Conservation (phyloP, 2,888 invertebrate genomes). For the Coelopa pilipes region DNA sequence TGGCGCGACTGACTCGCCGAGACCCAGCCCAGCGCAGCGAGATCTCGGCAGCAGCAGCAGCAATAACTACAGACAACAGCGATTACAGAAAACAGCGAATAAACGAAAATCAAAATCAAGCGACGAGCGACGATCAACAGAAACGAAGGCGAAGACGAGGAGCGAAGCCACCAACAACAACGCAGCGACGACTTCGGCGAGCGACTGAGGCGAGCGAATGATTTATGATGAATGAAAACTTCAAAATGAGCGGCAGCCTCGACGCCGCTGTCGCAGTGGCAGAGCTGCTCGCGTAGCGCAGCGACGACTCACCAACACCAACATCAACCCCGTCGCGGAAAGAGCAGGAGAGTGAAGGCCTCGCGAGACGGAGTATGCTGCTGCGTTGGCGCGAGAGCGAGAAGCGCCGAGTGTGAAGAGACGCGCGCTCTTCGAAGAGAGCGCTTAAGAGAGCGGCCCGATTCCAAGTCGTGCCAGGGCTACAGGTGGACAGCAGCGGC, state of each 20-base stretch:
- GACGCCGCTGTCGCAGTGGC: conserved; percentile 26
- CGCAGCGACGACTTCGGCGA: conserved; percentile 37
- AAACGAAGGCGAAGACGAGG: no score
- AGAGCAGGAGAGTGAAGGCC: no score
- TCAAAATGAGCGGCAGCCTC: conserved; percentile 43
- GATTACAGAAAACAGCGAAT: conserved; percentile 37
- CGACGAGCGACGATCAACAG: no score
- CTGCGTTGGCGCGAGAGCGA: not conserved
- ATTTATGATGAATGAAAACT: conserved; percentile 53
- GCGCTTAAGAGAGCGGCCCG: conserved; percentile 9
- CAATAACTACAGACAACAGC: conserved; percentile 23
- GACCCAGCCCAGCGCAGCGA: conserved; percentile 41
- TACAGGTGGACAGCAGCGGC: conserved; percentile 16
- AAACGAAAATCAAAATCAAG: conserved; percentile 28
- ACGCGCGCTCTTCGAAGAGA: not conserved
- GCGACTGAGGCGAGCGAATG: conserved; percentile 44
- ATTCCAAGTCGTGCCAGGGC: conserved; percentile 9
- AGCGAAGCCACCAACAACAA: conserved; percentile 32
- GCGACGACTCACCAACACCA: conserved; percentile 35
- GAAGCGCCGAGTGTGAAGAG: not conserved
- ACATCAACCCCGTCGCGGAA: not conserved
- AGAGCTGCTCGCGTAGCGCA: no score
- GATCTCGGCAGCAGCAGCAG: conserved; percentile 7
- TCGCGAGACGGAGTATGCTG: not conserved
- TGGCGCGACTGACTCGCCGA: conserved; percentile 40